A percentile compares a stretch with the other conserved stretches of the same genome.
Conservation (phyloP, 2,888 invertebrate genomes). For the Trileptium ribeirensis region DNA sequence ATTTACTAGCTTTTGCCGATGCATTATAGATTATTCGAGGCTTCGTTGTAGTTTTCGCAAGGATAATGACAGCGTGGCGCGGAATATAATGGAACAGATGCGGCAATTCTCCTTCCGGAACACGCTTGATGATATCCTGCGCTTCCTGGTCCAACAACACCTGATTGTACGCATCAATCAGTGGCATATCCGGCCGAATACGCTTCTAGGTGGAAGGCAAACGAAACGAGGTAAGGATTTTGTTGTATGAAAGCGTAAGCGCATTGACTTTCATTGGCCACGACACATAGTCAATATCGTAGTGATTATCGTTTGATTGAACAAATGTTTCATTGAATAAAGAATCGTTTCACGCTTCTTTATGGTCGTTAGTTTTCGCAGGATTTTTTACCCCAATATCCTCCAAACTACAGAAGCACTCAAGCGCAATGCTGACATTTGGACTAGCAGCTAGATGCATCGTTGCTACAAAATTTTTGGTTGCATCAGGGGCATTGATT, state of each 20-base stretch:
- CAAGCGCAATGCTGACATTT: neutral
- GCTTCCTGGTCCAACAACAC: conserved; percentile 21
- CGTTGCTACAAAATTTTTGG: neutral
- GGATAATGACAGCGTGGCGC: conserved; percentile 29
- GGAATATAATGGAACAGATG: conserved; percentile 34
- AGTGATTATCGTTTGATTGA: neutral
- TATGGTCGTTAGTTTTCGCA: neutral
- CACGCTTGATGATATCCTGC: conserved; percentile 23
- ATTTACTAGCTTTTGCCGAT: conserved; percentile 17
- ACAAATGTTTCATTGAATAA: neutral
- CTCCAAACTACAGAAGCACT: neutral
- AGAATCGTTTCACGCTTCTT: neutral
- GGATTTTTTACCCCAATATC: neutral
- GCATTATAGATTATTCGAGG: conserved; percentile 39
- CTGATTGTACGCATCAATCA: conserved; percentile 20
- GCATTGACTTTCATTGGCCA: neutral
- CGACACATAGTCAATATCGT: neutral
- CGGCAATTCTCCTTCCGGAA: neutral
- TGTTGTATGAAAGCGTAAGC: neutral
- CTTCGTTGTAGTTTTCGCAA: conserved; percentile 34
- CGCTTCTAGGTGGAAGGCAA: neutral
- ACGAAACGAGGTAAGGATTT: neutral
- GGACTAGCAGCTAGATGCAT: neutral
- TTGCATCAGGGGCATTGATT: neutral
- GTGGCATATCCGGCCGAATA: neutral